These are phyloP conservation scores for Urechis unicinctus DNA, from an alignment of 2,888 invertebrate genomes.

Conservation along the genomic window DNA sequence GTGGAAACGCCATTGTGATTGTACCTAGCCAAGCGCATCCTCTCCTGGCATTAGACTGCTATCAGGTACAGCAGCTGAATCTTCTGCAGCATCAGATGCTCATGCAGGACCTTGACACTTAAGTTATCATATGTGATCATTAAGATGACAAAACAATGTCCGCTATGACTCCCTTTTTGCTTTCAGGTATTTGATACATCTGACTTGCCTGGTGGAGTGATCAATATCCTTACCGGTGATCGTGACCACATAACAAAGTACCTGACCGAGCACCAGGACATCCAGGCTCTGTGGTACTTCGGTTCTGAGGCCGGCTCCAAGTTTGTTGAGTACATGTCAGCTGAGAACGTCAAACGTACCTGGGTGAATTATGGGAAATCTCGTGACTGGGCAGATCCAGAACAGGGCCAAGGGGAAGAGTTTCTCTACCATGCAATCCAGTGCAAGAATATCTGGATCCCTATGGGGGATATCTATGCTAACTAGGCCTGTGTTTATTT, in stretches of 20 bases:
- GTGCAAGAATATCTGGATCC: slow-evolving; percentile 52
- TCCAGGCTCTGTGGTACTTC: slow-evolving; percentile 50
- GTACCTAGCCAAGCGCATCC: slow-evolving; percentile 50
- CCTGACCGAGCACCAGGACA: slow-evolving; percentile 49
- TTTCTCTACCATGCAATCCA: slow-evolving; percentile 49
- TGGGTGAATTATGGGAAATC: slow-evolving; percentile 49
- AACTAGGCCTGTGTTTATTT: slow-evolving; percentile 30
- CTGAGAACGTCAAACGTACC: slow-evolving; percentile 49
- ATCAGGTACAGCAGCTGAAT: slow-evolving; percentile 42
- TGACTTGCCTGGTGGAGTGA: slow-evolving; percentile 51
- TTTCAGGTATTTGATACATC: slow-evolving; percentile 52
- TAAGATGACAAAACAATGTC: no score
- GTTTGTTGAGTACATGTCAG: slow-evolving; percentile 49
- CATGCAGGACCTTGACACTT: no score
- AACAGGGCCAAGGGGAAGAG: slow-evolving; percentile 47
- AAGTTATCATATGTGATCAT: no score
- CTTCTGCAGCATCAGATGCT: no score
- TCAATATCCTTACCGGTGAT: slow-evolving; percentile 51
- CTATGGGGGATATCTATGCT: slow-evolving; percentile 53
- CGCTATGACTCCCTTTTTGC: not conserved
- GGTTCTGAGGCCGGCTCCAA: slow-evolving; percentile 45
- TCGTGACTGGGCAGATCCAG: slow-evolving; percentile 41
- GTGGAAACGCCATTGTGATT: slow-evolving; percentile 50
- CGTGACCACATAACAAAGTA: slow-evolving; percentile 46
- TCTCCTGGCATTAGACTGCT: slow-evolving; percentile 46